Evolutionary conservation across 2,888 invertebrate genomes (phyloP), one percentile per base, ranked within the genome.

Genomic region (Lysandra coridon): DNA sequence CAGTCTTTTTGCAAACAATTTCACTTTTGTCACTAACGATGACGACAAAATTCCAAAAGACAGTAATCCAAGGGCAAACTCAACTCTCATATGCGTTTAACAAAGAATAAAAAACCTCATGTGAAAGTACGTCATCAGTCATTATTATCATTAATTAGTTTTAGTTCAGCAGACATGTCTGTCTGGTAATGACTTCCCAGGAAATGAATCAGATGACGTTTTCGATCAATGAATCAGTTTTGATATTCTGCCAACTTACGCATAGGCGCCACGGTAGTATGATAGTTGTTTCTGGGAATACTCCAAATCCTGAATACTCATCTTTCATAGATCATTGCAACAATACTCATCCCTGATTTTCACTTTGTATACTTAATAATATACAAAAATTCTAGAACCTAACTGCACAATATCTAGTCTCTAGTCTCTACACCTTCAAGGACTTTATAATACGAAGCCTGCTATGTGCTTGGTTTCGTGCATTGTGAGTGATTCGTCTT

Each of bases 211-310:
- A 62, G 62, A 23, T 23, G n/a, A 23, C 10, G 62, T 7, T 62
- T 23, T 7, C 81, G 82, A 80, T 81, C 79, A 82, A 77, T 88
- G 88, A 89, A 85, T 90, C 76, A 79, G 74, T 80, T 84, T 89
- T 91, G 89, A 88, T 87, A 85, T 82, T 75, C 83, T 85, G 90
- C 89, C 90, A 90, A 87, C 77, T 82, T 78, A 62, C 62, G 62
- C 62, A 62, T 62, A 62, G 62, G 62, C 62, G 62, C 62, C 62
- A 62, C 7, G 23, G 23, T 23, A 62, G 82, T 81, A 10, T 49
- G 12, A 49, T 10, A 49, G 2, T 82, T 77, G 69, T 78, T 73
- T 37, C 75, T 33, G 77, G 5, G 62, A 62, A 62, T 7, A 23
- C 7, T 62, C 1, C 6, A 30, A 23, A 62, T 62, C 23, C 62